Evolutionary conservation across 2,113 vertebrate species (phyloP).

Genomic region (Syngnathus scovelli): DNA sequence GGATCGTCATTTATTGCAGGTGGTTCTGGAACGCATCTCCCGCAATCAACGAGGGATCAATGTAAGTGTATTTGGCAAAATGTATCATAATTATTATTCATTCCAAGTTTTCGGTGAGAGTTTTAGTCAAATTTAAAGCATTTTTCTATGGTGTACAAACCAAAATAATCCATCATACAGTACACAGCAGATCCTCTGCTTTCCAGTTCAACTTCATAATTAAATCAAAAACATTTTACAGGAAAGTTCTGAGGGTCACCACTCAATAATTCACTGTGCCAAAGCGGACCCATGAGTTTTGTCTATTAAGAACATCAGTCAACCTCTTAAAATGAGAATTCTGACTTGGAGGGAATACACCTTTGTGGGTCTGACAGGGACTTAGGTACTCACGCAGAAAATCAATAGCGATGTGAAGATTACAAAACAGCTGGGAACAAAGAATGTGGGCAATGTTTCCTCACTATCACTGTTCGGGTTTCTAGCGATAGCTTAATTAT

Average conservation of each 20-base stretch:
- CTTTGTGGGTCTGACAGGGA: conserved; percentile 18
- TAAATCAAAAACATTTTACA: conserved; percentile 6
- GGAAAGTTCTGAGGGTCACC: conserved; percentile 8
- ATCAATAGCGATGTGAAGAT: conserved; percentile 41
- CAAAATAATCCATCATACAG: neutral
- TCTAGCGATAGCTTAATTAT: neutral
- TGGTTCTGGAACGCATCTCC: too few species aligned
- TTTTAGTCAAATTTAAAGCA: neutral
- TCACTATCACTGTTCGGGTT: conserved; percentile 10
- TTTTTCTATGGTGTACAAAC: neutral
- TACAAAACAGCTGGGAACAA: conserved; percentile 20
- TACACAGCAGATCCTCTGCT: neutral
- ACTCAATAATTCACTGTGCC: neutral
- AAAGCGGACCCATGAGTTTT: conserved; percentile 8
- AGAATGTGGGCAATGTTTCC: conserved; percentile 35
- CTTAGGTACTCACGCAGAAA: conserved; percentile 46
- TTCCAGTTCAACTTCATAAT: neutral
- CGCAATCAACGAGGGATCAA: neutral
- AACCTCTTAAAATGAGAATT: conserved; percentile 10
- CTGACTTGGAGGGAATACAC: conserved; percentile 12
- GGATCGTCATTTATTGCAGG: too few species aligned
- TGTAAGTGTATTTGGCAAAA: neutral
- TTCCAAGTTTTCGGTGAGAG: neutral
- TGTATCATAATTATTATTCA: neutral
- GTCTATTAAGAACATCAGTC: neutral